A percentile compares a stretch with the other conserved stretches of the same genome.
These are phyloP conservation scores for Lophura nycthemera DNA, from an alignment of 2,113 vertebrate genomes.

Conservation along the genomic window DNA sequence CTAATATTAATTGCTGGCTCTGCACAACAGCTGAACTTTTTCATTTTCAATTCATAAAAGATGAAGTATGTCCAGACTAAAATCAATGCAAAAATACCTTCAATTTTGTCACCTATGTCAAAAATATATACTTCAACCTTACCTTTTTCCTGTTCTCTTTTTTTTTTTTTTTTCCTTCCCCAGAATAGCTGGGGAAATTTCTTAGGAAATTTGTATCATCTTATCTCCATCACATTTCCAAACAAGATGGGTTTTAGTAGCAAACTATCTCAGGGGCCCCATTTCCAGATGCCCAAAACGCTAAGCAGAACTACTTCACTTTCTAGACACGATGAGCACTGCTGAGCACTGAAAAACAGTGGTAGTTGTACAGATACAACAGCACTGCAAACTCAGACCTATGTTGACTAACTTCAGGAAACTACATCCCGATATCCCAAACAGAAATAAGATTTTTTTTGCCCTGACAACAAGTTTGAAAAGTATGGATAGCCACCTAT, in stretches of 20 bases:
- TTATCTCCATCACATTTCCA: background rate
- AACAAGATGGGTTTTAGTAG: background rate
- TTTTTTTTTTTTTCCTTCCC: background rate
- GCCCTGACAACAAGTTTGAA: background rate
- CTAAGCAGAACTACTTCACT: background rate
- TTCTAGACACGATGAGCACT: background rate
- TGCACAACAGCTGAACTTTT: background rate
- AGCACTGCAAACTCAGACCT: background rate
- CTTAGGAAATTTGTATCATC: background rate
- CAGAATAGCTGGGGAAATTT: background rate
- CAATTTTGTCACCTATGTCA: background rate
- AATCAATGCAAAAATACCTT: background rate
- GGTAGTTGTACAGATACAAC: background rate
- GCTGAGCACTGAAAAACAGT: background rate
- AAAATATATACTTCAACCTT: background rate
- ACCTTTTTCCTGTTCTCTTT: background rate
- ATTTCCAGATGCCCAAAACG: background rate
- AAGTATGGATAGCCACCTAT: rapidly evolving
- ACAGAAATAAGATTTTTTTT: rapidly evolving
- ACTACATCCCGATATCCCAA: background rate
- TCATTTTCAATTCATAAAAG: background rate
- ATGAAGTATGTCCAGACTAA: background rate
- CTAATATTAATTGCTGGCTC: background rate
- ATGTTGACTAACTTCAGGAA: background rate
- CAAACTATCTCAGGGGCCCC: background rate